Base-by-base conservation (phyloP, 2,888 invertebrate genomes). In the Brenthis hecate region DNA sequence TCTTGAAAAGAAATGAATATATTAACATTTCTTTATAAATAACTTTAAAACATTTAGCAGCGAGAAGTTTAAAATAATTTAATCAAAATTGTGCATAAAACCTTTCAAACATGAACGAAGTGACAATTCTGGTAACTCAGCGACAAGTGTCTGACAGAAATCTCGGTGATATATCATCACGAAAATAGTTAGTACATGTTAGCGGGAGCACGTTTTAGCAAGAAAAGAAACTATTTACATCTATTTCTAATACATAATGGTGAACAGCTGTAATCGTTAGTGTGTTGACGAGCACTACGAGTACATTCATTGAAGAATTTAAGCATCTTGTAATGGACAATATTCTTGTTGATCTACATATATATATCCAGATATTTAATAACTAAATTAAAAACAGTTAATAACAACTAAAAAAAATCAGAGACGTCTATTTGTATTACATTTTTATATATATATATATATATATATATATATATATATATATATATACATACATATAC, bases 161-260 rank as follows among this genome's bases (percentile, higher is more conserved):
- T 86, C 83, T 80, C 75, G 77, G 81, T 83, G 80, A 91, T 91
- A 85, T 84, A 88, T 90, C 88, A 91, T 84, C 78, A 85, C 87
- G 81, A 84, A 89, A 91, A 90, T 90, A 90, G 88, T 85, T 78
- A 79, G 78, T 75, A 74, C 76, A 73, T 80, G 87, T 83, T 84
- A 82, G 89, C 89, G 89, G 89, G 89, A 88, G 89, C 74, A 43
- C 36, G 79, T 77, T 82, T 85, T 84, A 81, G 88, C 88, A 82
- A 84, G 86, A 88, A 88, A 85, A 81, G 79, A 81, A 77, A 79
- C 78, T 76, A 81, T 86, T 84, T 82, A 82, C 85, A 85, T 85
- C 82, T 83, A 81, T 80, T 80, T 78, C 76, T 73, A 78, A 75
- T 73, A 77, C 77, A 72, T 79, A 82, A 84, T 82, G 76, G 79